Evolutionary conservation across 2,113 vertebrate genomes (phyloP).

Genomic region (Mormoops blainvillei): DNA sequence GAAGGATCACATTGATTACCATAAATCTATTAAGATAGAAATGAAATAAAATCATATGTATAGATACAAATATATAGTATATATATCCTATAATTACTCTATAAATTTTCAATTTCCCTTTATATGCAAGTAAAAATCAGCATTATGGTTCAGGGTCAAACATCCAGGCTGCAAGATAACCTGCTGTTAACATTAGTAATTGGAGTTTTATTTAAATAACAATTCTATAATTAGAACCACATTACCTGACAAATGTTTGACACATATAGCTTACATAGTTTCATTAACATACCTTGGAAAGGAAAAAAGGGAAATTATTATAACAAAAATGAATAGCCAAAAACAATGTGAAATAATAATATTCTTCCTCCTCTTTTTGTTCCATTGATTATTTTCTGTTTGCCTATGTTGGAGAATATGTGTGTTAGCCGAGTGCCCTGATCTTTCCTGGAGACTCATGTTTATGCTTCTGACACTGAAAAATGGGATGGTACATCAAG

Average conservation of each 20-base stretch:
- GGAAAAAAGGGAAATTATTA: not conserved
- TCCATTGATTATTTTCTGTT: not conserved
- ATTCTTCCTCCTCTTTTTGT: too few relatives aligned
- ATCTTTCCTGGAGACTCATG: not conserved
- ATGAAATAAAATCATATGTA: not conserved
- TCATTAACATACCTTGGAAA: not conserved
- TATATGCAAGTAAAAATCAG: not conserved
- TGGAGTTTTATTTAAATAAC: slow-evolving; percentile 30
- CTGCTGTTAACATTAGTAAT: not conserved
- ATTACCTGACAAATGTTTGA: not conserved
- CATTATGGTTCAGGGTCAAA: not conserved
- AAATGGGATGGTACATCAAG: not conserved
- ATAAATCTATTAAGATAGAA: not conserved
- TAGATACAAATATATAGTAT: not conserved
- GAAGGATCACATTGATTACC: not conserved
- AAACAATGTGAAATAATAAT: not conserved
- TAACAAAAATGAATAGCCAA: not conserved
- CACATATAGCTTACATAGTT: not conserved
- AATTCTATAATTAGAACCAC: not conserved
- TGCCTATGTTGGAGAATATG: not conserved
- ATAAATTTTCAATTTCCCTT: not conserved
- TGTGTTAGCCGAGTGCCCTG: not conserved
- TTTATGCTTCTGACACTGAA: not conserved
- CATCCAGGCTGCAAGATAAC: not conserved
- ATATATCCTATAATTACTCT: not conserved